A percentile compares a stretch with the other conserved stretches of the same genome.
These are phyloP conservation scores for Eucera pruinosa DNA, from an alignment of 2,888 invertebrate genomes.

Conservation along the genomic window DNA sequence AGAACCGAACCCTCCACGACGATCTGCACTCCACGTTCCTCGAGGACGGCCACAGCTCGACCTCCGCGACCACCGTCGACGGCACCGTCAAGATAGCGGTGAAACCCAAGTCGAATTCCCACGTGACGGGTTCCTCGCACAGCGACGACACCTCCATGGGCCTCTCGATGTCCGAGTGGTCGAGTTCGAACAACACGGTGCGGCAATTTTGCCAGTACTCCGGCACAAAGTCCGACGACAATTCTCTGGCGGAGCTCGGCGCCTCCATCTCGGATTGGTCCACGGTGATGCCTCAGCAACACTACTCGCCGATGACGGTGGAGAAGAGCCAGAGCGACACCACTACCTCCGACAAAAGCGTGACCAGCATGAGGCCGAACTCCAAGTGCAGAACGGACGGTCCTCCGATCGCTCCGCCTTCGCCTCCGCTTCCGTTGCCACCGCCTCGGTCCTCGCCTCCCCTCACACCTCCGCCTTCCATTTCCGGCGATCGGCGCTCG, in stretches of 20 bases:
- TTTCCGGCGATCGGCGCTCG: background rate
- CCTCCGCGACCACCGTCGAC: constrained; percentile 90
- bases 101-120: constrained; percentile 90
- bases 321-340: constrained; percentile 83
- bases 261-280: constrained; percentile 94
- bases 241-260: constrained; percentile 89
- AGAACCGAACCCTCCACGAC: constrained; percentile 89
- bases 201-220: constrained; percentile 88
- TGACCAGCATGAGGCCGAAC: constrained; percentile 81
- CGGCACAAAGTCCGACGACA: constrained; percentile 92
- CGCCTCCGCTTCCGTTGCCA: constrained; percentile 56
- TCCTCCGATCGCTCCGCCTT: constrained; percentile 50
- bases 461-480: constrained; percentile 31
- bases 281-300: constrained; percentile 88
- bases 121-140: constrained; percentile 90
- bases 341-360: constrained; percentile 81
- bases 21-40: constrained; percentile 84
- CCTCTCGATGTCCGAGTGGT: constrained; percentile 94
- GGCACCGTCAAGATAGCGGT: constrained; percentile 92
- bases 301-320: constrained; percentile 68
- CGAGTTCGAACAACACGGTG: constrained; percentile 94
- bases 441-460: constrained; percentile 43
- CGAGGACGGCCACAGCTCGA: constrained; percentile 82
- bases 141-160: constrained; percentile 95
- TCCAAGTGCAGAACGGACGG: constrained; percentile 78